Evolutionary conservation across 2,113 vertebrate genomes (phyloP), one percentile per base, ranked within the genome.

Genomic region (Psittacula cyanocephala): DNA sequence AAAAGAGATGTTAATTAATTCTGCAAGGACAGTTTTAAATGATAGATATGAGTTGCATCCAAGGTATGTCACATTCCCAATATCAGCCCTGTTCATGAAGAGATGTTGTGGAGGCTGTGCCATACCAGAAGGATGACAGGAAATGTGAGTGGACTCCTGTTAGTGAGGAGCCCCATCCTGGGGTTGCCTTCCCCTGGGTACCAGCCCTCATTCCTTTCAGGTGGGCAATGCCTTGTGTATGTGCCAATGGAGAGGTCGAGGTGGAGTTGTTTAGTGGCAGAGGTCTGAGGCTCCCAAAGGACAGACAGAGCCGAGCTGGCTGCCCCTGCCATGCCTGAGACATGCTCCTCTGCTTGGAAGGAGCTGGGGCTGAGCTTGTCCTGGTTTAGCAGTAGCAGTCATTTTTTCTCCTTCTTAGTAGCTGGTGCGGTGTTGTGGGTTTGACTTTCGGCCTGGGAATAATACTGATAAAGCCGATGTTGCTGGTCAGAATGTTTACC

Each of bases 141-240:
- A 37, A 43, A 31, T 0, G 6, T 11, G 28, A 39, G 11, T 4
- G 5, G 47, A 27, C 14, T 13, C 47, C 47, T 17, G 31, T 11
- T 31, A 37, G 9, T 1, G 3, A 27, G 77, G 50, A 59, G 29
- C 68, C 31, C 29, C 25, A 24, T 9, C 44, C 35, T 0, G 2
- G 14, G 31, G 7, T 33, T 10, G 1, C 44, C 69, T 43, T 69
- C 49, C 69, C 13, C 37, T 15, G 25, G 50, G 44, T 33, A 18
- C 50, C 60, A 60, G 41, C 53, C 25, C 60, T 31, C 68, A 18
- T 13, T 37, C 77, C 22, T 27, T 37, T 5, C 17, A 6, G 31
- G 11, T 4, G 25, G 27, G 31, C 17, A 64, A 4, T 8, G 8
- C 46, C 47, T 16, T n/a, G 47, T 1, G 0, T 13, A 8, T 5